Evolutionary conservation across 2,113 vertebrate species (phyloP), one percentile per base, ranked within the genome.

Genomic region (Malurus melanocephalus): DNA sequence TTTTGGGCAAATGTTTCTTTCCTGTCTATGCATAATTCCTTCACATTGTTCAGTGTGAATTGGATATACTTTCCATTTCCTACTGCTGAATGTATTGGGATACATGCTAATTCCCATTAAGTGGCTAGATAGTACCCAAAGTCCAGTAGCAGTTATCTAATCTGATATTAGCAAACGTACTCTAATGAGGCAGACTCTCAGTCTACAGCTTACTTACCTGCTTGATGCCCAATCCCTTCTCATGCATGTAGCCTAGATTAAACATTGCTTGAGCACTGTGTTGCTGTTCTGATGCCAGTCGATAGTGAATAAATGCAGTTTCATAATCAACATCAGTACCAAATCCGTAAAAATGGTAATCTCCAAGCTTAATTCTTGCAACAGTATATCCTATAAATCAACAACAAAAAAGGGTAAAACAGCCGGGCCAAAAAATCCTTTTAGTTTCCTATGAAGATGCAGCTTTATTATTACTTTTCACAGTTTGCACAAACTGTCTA

Each of bases 221-320:
- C 88, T 99, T 99, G 92, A 99, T 99, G 57, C 99, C 99, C 62
- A 99, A 95, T 13, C 99, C 99, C 82, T 99, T 99, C 96, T 99
- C 99, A 26, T 99, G 99, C 99, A 99, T 99, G 89, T 99, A 99
- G 1, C 99, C 99, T 94, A 99, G 91, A 94, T 99, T 99, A 82
- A 99, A 99, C 99, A 99, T 99, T 68, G 99, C 99, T 93, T 99
- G 99, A 5, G 99, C 99, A 2, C 99, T 99, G 95, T 99, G 98
- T 64, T 99, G 99, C 72, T 99, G 99, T 94, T 99, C 99, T 8
- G 99, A 99, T 2, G 99, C 99, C 72, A 99, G 97, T 10, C 99
- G 98, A 85, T 99, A 99, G 95, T 99, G 99, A 95, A 99, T 99
- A 81, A 99, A 98, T 0, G 99, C 99, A 0, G 98, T 99, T 97